Percentiles rank a stretch among this genome's conserved stretches.
These are phyloP conservation scores for Bufo bufo DNA, from an alignment of 2,113 vertebrate species.

Conservation along the genomic window DNA sequence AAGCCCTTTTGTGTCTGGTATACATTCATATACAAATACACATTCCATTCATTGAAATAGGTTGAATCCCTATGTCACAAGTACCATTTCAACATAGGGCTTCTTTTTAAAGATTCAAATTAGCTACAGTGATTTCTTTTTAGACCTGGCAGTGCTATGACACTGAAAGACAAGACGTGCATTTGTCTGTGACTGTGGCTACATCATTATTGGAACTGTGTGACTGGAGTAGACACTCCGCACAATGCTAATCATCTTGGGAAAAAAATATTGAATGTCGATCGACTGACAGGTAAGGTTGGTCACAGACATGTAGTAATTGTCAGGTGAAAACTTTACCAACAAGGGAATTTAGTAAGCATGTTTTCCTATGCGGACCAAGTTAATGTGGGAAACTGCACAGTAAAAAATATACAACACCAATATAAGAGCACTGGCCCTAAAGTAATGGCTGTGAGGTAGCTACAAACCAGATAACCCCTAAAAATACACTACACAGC, in stretches of 20 bases:
- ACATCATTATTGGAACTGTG: not conserved
- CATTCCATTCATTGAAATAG: constrained; percentile 49
- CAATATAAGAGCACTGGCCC: too few species aligned
- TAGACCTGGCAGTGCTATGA: not conserved
- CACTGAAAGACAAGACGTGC: not conserved
- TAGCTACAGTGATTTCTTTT: not conserved
- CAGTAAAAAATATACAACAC: too few species aligned
- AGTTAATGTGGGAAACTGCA: too few species aligned
- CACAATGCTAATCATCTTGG: not conserved
- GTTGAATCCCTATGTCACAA: not conserved
- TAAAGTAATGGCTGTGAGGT: too few species aligned
- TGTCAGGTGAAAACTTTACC: not conserved
- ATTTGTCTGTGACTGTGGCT: not conserved
- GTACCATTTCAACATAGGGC: not conserved
- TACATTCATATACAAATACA: constrained; percentile 56
- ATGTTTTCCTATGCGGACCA: too few species aligned
- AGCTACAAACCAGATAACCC: too few species aligned
- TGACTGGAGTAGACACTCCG: not conserved
- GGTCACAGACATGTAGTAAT: not conserved
- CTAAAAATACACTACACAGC: too few species aligned
- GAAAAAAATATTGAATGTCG: not conserved
- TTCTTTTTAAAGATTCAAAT: not conserved
- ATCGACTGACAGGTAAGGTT: not conserved
- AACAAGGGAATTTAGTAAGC: too few species aligned
- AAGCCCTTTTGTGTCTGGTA: constrained; percentile 61